Evolutionary conservation across 2,797 vertebrate species (phyloP), one percentile per base, ranked within the genome.

Genomic region (Nothura maculosa): DNA sequence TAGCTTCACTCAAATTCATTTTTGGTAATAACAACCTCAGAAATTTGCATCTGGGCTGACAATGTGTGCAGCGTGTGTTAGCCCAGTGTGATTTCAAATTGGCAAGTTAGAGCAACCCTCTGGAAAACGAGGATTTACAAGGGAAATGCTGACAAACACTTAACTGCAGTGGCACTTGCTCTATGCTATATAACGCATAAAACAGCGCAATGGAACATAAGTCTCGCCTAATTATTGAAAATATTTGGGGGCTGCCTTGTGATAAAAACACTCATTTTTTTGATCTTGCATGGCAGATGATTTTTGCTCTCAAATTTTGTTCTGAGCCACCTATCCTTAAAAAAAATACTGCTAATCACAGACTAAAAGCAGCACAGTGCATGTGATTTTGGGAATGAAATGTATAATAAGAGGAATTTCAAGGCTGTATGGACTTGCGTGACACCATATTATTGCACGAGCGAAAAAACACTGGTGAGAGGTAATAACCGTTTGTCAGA

Each of bases 1-100:
- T 52, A 96, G 90, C 87, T 91, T 94, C 96, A 86, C 93, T 96
- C 92, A 93, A 93, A 96, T 96, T 97, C 95, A 91, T 94, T 96
- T 95, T 96, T 96, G 95, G 95, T 96, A 91, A 93, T 91, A 91
- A 94, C 84, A 93, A 91, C 91, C 90, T 93, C 64, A 87, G 92
- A 91, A 97, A 93, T 96, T 95, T 94, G 87, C 96, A 96, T 93
- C 84, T 94, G 94, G 92, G 86, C 88, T 60, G 82, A 93, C 90
- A 95, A n/a, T 81, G 92, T 83, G 85, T 82, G 42, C 54, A 78
- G 84, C 57, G 69, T 15, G 7, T 66, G 75, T 89, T 90, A 94
- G 92, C 94, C 97, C 95, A 93, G 34, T 77, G 92, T 42, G 94
- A 92, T 94, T 84, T 91, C 81, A 83, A 93, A 94, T 88, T 94